Base-by-base conservation (phyloP, 2,888 invertebrate species). In the Amiota mariae region DNA sequence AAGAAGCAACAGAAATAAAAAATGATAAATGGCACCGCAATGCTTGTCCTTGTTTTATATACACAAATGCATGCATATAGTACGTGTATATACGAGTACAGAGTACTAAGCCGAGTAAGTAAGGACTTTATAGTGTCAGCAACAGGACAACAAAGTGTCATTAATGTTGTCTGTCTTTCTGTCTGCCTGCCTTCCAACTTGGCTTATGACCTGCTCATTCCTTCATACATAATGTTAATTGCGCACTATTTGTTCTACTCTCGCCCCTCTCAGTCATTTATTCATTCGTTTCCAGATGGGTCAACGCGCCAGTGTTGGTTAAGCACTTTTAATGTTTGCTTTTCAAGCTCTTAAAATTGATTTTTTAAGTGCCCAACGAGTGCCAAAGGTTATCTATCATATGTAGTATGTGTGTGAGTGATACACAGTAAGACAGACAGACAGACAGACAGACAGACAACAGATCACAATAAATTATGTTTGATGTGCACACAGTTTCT, bases 1-100 rank as follows among this genome's bases (percentile, higher is more conserved):
- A 71, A 47, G 61, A 72, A 47, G 59, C 72, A 64, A 71, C 13
- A 68, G 73, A 47, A 48, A 49, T 24, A 49, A n/a, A 70, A 57
- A 63, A 70, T 73, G 67, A 68, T 72, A 59, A 68, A 73, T 67
- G 36, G 70, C 61, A 54, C 61, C 51, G 68, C 73, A 68, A 49
- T 61, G 54, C 61, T 49, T 24, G 73, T 73, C 73, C 73, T 73
- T 73, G 72, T 51, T 13, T 18, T n/a, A 24, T 47, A 46, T 36
- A 36, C 36, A 36, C 8, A 36, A 36, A 36, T 36, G 36, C 36
- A 36, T 6, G 6, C 8, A 36, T 6, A 36, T 36, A 3, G 24
- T 24, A 24, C 24, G 24, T 24, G 6, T 6, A 36, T 6, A 36
- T 36, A 6, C 36, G 6, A 36, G 36, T 36, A 36, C 36, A 4